Evolutionary conservation across 2,113 vertebrate genomes (phyloP).

Genomic region (Clarias magur): DNA sequence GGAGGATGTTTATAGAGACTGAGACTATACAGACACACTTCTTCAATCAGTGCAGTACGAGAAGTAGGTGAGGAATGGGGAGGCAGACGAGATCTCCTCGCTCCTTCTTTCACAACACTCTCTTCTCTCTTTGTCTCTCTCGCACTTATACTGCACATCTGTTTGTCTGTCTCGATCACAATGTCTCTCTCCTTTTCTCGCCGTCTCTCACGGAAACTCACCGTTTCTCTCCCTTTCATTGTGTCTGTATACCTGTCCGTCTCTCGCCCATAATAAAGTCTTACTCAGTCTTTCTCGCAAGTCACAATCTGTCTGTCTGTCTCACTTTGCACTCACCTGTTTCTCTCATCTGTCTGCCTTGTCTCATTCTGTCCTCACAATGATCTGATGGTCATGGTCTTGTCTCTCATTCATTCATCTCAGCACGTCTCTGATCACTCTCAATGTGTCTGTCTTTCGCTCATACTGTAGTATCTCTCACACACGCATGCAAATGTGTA

Average conservation of each 20-base stretch:
- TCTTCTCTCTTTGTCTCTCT: not conserved
- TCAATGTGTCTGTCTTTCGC: not conserved
- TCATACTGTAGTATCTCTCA: not conserved
- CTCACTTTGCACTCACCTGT: not conserved
- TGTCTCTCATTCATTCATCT: not conserved
- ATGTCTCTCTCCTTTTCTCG: not conserved
- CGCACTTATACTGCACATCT: not conserved
- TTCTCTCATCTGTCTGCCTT: not conserved
- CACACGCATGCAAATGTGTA: not conserved
- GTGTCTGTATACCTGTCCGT: too few species aligned
- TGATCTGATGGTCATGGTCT: not conserved
- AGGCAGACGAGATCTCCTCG: not conserved
- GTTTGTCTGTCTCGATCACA: not conserved
- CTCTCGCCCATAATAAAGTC: too few species aligned
- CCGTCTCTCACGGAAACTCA: not conserved
- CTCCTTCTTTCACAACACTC: too few species aligned
- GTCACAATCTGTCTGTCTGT: too few species aligned
- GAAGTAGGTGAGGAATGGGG: slow-evolving; percentile 7
- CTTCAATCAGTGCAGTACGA: slow-evolving; percentile 33
- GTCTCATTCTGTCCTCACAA: not conserved
- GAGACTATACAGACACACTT: slow-evolving; percentile 52
- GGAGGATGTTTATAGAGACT: slow-evolving; percentile 58
- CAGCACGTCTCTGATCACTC: too few species aligned
- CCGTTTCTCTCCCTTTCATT: not conserved
- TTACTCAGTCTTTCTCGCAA: too few species aligned